Evolutionary conservation across 2,888 invertebrate species (phyloP).

Genomic region (Drosophila anceps): DNA sequence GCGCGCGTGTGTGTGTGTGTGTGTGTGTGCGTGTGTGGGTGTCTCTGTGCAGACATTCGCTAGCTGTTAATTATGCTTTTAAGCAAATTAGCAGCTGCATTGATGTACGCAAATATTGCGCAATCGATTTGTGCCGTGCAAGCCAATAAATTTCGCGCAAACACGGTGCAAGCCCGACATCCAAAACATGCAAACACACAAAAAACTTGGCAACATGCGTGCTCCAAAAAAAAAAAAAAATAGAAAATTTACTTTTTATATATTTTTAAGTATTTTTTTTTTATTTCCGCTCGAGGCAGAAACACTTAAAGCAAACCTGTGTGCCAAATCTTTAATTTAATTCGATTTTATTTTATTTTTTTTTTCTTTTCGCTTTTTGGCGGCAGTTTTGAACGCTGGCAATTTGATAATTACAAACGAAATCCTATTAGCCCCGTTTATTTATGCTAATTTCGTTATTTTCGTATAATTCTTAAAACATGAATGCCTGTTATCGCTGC

Average conservation of each 20-base stretch:
- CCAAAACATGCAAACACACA: conserved; percentile 28
- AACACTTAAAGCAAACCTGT: conserved; percentile 23
- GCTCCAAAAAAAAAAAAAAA: conserved; percentile 14
- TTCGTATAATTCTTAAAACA: conserved; percentile 69
- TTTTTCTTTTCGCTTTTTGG: neutral
- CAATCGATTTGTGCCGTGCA: conserved; percentile 65
- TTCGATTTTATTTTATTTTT: conserved; percentile 31
- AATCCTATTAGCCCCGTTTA: conserved; percentile 77
- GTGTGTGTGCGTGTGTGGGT: conserved; percentile 13
- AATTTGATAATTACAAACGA: conserved; percentile 77
- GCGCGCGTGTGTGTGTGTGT: conserved; percentile 2
- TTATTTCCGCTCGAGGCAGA: neutral
- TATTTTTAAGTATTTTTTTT: neutral
- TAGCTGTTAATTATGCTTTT: conserved; percentile 77
- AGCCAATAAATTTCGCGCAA: conserved; percentile 63
- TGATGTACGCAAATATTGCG: conserved; percentile 60
- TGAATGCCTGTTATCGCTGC: conserved; percentile 69
- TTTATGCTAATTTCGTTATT: conserved; percentile 76
- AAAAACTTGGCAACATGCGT: conserved; percentile 35
- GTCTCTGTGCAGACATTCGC: conserved; percentile 5
- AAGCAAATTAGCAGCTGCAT: conserved; percentile 78
- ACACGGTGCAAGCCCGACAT: conserved; percentile 3
- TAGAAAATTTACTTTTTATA: conserved; percentile 6
- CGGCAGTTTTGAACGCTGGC: conserved; percentile 34
- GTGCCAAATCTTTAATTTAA: conserved; percentile 44